phyloP scores from a whole-genome alignment of 1,140 invertebrate genomes.

The Cheumatopsyche charites region DNA sequence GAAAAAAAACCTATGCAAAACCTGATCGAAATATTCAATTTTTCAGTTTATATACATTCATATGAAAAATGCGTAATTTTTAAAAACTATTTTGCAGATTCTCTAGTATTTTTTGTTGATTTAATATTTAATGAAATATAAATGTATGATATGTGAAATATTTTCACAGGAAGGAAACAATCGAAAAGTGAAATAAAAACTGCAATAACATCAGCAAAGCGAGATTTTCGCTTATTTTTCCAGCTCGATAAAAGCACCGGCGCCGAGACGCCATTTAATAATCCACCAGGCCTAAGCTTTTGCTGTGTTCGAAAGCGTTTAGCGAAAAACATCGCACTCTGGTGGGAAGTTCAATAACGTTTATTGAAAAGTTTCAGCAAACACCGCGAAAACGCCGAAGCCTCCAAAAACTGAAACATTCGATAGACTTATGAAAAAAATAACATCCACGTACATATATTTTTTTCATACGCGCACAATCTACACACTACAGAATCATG shows the following conservation, averaged over 20 bases:
- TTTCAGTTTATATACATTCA: too few species aligned
- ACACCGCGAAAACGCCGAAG: not conserved
- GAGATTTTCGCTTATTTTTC: not conserved
- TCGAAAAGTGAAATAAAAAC: too few species aligned
- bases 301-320: slow-evolving; percentile 8
- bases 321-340: slow-evolving; percentile 18
- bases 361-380: slow-evolving; percentile 30
- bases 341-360: slow-evolving; percentile 29
- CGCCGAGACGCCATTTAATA: slow-evolving; percentile 21
- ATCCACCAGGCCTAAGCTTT: slow-evolving; percentile 8
- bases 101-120: too few species aligned
- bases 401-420: not conserved
- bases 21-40: too few species aligned
- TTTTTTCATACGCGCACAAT: not conserved
- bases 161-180: too few species aligned
- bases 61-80: too few species aligned
- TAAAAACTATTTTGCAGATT: too few species aligned
- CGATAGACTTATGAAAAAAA: not conserved
- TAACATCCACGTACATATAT: not conserved
- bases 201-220: too few species aligned
- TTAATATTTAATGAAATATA: too few species aligned
- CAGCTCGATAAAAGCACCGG: not conserved
- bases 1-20: too few species aligned
- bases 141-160: too few species aligned
- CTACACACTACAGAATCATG: not conserved